These are phyloP conservation scores for Tetropium fuscum DNA, from an alignment of 2,888 invertebrate species.

Conservation along the genomic window DNA sequence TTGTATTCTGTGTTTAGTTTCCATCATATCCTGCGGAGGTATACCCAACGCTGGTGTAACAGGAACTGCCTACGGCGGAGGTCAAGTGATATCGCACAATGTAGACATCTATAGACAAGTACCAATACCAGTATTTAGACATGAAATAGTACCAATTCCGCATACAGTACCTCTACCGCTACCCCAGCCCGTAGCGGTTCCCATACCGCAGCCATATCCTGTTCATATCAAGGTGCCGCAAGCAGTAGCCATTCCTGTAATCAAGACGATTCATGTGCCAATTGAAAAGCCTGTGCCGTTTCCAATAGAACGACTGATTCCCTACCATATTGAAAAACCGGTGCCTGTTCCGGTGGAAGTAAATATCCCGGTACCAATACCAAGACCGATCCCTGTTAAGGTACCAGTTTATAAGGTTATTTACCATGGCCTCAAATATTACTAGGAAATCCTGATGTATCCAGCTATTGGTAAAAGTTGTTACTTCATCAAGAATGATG, in stretches of 20 bases:
- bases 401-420: conserved; percentile 80
- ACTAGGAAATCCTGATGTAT: too few relatives aligned
- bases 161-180: conserved; percentile 72
- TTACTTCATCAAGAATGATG: too few relatives aligned
- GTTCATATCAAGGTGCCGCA: conserved; percentile 77
- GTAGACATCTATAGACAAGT: conserved; percentile 77
- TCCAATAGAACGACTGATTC: conserved; percentile 75
- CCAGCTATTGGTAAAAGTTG: too few relatives aligned
- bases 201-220: conserved; percentile 76
- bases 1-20: too few relatives aligned
- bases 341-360: conserved; percentile 78
- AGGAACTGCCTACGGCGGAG: background rate
- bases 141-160: conserved; percentile 66
- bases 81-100: conserved; percentile 68
- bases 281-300: conserved; percentile 81
- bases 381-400: conserved; percentile 77
- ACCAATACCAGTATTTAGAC: conserved; percentile 68
- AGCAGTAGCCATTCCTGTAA: conserved; percentile 76
- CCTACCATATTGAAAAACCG: conserved; percentile 76
- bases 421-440: conserved; percentile 75
- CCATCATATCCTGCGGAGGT: too few relatives aligned
- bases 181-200: conserved; percentile 77
- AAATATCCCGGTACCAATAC: conserved; percentile 76
- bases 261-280: conserved; percentile 77
- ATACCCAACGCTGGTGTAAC: background rate